Base-by-base conservation (phyloP, 2,888 invertebrate species). In the Dorcus parallelipipedus region DNA sequence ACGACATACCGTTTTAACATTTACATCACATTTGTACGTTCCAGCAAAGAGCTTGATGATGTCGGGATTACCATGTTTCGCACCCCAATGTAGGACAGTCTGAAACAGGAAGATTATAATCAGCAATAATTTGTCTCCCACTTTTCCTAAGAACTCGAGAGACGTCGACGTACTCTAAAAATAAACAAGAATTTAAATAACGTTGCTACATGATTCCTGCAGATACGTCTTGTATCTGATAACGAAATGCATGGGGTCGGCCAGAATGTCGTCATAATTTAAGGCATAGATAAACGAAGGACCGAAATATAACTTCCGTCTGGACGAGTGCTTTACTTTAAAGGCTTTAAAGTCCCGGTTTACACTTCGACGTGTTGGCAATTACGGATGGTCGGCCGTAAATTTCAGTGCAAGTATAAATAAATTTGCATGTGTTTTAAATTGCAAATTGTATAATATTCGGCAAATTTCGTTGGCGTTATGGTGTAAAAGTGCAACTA, bases 31-130 rank as follows among this genome's bases (percentile, higher is more conserved):
- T 70, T 86, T 87, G 72, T 91, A 87, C 3, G 88, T 88, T n/a
- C 95, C 95, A 23, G 95, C 95, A 69, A 97, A 86, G 62, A 95
- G 82, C 80, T 97, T 97, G 55, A 96, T 89, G 66, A 96, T 86
- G 75, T 96, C 91, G 75, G 88, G 86, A 75, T 95, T 91, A 2
- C 96, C 96, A 71, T 94, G 92, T 79, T 97, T 97, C 63, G 95
- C 94, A 61, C 93, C 97, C 96, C 96, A 97, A 78, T 97, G 97
- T 71, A 97, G 82, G 52, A 95, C 96, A 65, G 94, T 96, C 95
- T 97, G 83, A 59, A 85, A 84, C 70, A 69, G 20, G 33, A 57
- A 62, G 56, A 65, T 64, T 63, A 57, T 51, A 56, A 59, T 59
- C 59, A 49, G 45, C 54, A 49, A 56, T 56, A 59, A 56, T 59